Percentiles rank a stretch among this genome's conserved stretches.
Conservation (phyloP, 2,113 vertebrate genomes). For the Heterochromis multidens region DNA sequence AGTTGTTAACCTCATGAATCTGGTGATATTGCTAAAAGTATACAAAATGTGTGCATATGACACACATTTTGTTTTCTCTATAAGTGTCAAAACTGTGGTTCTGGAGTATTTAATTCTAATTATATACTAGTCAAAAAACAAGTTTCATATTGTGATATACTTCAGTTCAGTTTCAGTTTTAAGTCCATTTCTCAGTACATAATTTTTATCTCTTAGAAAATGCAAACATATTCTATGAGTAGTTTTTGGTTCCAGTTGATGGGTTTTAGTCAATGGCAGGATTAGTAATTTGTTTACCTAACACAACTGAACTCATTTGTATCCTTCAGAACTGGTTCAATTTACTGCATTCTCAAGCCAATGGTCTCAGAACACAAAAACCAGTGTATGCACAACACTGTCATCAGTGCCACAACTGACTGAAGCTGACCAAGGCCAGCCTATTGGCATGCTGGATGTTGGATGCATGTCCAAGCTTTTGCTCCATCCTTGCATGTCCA, state of each 20-base stretch:
- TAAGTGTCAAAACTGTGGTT: too few species aligned
- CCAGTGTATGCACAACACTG: neutral
- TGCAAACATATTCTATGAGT: neutral
- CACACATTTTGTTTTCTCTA: too few species aligned
- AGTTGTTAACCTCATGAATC: too few species aligned
- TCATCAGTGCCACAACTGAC: neutral
- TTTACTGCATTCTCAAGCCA: neutral
- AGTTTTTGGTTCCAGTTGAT: neutral
- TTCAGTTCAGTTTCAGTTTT: too few species aligned
- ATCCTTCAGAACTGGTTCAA: neutral
- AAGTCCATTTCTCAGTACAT: too few species aligned
- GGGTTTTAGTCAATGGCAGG: rapidly evolving
- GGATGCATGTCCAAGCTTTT: neutral
- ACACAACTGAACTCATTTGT: neutral
- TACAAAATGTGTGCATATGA: too few species aligned
- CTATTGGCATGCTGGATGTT: neutral
- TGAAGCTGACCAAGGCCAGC: neutral
- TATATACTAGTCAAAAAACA: too few species aligned
- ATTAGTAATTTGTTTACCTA: neutral
- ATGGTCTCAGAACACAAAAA: neutral
- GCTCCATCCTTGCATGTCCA: neutral
- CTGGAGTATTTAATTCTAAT: too few species aligned
- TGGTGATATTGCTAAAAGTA: too few species aligned
- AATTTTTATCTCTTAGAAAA: too few species aligned
- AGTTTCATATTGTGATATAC: too few species aligned